Base-by-base conservation (phyloP, 2,888 invertebrate genomes). In the Matsumyia berberina region DNA sequence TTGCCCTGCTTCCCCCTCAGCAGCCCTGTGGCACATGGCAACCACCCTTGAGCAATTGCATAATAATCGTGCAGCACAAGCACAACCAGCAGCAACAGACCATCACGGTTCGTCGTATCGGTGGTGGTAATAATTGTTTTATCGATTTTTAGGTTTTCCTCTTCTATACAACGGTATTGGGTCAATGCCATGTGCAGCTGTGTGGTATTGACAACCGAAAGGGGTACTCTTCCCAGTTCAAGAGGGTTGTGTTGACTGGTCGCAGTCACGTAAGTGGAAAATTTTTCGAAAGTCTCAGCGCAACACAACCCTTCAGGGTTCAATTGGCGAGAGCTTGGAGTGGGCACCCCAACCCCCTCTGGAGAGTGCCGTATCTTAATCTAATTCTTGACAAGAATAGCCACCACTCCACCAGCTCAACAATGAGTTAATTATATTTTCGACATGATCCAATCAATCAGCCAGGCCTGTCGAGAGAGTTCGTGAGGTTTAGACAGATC, bases 101-200 rank as follows among this genome's bases (percentile, higher is more conserved):
- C 81, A 81, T 69, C 78, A 51, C 24, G 42, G 31, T 35, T 24
- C 60, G 67, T 31, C 29, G 49, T 11, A 44, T 44, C 15, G 49
- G 58, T 67, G 51, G 12, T 42, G 60, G 57, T 72, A 77, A 72
- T 73, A 83, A 83, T 73, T 83, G 83, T 78, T 83, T 83, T 78
- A 83, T 83, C 62, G 83, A 78, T 83, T 83, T 76, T 74, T 35
- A 35, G 35, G 49, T 39, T 55, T 55, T 55, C 44, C 12, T 11
- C 35, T 62, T 15, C 11, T 51, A 12, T 11, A 24, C 62, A 76
- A 51, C 35, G 49, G 58, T 77, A 69, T 64, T 83, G 78, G 83
- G 83, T 83, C 83, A 83, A 83, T 83, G 83, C 53, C 83, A 83
- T 83, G 73, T 74, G 44, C 78, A 62, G 39, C 49, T 42, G 35